Evolutionary conservation across 2,113 vertebrate species (phyloP).

Genomic region (Labeo rohita): DNA sequence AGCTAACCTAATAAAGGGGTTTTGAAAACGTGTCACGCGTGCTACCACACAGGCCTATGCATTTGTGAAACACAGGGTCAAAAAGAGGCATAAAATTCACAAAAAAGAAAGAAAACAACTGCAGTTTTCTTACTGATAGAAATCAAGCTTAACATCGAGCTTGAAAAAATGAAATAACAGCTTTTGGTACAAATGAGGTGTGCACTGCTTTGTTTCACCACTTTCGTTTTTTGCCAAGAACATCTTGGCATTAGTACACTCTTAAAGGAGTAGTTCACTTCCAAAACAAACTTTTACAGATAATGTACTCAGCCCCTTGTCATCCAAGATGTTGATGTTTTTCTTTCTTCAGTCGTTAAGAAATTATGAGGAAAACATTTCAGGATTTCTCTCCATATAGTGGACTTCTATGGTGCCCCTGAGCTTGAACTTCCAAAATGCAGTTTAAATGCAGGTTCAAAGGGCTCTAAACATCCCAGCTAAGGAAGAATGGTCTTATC

Average conservation of each 20-base stretch:
- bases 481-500: no score
- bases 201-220: constrained; percentile 19
- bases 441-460: no score
- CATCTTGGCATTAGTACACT: constrained; percentile 34
- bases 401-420: no score
- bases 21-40: constrained; percentile 16
- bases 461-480: no score
- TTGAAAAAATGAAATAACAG: constrained; percentile 72
- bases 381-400: no score
- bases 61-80: constrained; percentile 41
- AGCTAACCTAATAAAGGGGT: constrained; percentile 36
- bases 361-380: no score
- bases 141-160: background rate
- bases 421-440: no score
- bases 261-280: no score
- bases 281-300: no score
- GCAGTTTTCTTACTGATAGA: background rate
- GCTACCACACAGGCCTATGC: constrained; percentile 37
- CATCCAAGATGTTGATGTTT: no score
- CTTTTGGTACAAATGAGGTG: constrained; percentile 66
- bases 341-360: no score
- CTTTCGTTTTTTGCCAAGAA: background rate
- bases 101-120: constrained; percentile 14
- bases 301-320: no score
- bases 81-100: background rate